These are phyloP conservation scores for Cephalopholis sonnerati DNA, from an alignment of 2,113 vertebrate species.

Conservation along the genomic window DNA sequence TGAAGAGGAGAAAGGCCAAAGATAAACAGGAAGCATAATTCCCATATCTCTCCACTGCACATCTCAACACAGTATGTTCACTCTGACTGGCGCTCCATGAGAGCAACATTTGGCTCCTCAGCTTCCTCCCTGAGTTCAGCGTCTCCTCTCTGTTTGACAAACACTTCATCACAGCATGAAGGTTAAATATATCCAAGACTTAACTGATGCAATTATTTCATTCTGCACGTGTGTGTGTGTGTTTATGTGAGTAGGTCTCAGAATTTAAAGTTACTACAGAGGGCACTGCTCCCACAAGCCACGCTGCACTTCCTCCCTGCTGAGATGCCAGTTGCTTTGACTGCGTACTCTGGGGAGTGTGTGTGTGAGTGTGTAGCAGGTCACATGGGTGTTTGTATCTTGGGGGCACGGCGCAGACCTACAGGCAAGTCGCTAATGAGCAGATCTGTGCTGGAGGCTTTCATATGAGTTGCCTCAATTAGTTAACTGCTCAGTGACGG, in stretches of 20 bases:
- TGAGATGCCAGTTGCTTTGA: slow-evolving; percentile 56
- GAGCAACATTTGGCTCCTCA: background rate
- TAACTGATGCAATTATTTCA: background rate
- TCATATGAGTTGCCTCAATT: slow-evolving; percentile 51
- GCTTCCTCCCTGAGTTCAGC: background rate
- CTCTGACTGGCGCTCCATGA: background rate
- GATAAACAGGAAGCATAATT: background rate
- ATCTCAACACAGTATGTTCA: too few species aligned
- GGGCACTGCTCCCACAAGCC: slow-evolving; percentile 5
- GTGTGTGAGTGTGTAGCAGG: background rate
- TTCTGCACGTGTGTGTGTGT: background rate
- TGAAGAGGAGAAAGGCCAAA: background rate
- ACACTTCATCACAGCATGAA: background rate
- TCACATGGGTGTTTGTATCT: slow-evolving; percentile 45
- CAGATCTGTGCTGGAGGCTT: slow-evolving; percentile 28
- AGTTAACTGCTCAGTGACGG: slow-evolving; percentile 53
- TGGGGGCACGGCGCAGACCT: slow-evolving; percentile 16
- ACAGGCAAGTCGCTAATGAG: slow-evolving; percentile 67
- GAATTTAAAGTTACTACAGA: slow-evolving; percentile 28
- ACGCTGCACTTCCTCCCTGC: slow-evolving; percentile 44
- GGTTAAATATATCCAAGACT: background rate
- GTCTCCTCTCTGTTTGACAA: background rate
- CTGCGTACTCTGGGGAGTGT: slow-evolving; percentile 28
- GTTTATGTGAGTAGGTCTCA: background rate
- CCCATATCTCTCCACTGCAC: background rate